Conservation (phyloP, 2,888 invertebrate genomes). For the Agriotes lineatus region DNA sequence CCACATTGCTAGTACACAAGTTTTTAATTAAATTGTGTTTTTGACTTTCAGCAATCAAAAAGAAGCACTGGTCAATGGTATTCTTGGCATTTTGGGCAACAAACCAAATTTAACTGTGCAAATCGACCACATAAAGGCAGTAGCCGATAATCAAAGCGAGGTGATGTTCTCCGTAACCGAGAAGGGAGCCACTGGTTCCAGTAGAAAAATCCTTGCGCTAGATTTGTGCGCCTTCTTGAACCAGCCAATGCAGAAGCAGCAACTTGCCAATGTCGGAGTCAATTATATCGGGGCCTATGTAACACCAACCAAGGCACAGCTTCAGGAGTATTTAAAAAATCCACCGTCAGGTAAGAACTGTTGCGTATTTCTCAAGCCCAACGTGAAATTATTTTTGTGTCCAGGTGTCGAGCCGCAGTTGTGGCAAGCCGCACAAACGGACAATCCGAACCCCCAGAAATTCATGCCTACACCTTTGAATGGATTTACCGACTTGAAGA, state of each 20-base stretch:
- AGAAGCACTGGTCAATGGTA: constrained; percentile 75
- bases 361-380: neutral
- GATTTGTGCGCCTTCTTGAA: constrained; percentile 80
- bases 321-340: constrained; percentile 89
- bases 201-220: constrained; percentile 78
- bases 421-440: constrained; percentile 96
- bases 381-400: constrained; percentile 46
- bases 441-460: constrained; percentile 92
- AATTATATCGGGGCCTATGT: constrained; percentile 79
- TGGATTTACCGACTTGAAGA: constrained; percentile 86
- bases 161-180: constrained; percentile 79
- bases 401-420: constrained; percentile 90
- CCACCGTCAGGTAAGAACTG: constrained; percentile 80
- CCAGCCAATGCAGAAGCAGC: constrained; percentile 77
- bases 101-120: constrained; percentile 85
- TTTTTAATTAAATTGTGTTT: too few species aligned
- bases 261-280: constrained; percentile 80
- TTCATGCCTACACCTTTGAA: constrained; percentile 95
- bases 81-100: constrained; percentile 82
- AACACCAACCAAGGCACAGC: constrained; percentile 80
- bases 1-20: too few species aligned
- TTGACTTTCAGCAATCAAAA: constrained; percentile 72
- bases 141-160: constrained; percentile 84
- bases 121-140: constrained; percentile 82
- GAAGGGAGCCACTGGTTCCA: constrained; percentile 74